A percentile compares a stretch with the other conserved stretches of the same genome.
phyloP scores from a whole-genome alignment of 2,888 invertebrate species.

The Bimastos eiseni region DNA sequence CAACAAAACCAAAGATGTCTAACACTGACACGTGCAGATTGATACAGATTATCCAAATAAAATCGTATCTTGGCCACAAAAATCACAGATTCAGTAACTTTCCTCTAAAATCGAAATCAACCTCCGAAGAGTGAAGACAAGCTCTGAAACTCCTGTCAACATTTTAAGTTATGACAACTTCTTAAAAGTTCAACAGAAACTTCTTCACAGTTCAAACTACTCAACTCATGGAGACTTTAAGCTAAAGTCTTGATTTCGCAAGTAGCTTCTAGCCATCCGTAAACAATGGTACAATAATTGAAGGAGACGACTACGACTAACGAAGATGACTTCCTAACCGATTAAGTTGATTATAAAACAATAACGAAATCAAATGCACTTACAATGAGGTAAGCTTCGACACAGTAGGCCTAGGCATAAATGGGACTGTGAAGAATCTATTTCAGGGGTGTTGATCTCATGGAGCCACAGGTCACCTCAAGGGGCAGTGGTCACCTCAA shows the following conservation, averaged over 20 bases:
- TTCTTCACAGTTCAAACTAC: not conserved
- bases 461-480: no score
- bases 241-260: not conserved
- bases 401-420: not conserved
- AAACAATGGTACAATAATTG: not conserved
- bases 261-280: not conserved
- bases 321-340: not conserved
- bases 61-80: not conserved
- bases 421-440: no score
- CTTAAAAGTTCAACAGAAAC: not conserved
- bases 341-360: not conserved
- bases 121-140: not conserved
- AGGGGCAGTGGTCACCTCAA: no score
- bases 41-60: not conserved
- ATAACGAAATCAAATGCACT: not conserved
- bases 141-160: not conserved
- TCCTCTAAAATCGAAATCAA: not conserved
- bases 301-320: not conserved
- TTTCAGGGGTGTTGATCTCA: no score
- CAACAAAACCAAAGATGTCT: constrained; percentile 4
- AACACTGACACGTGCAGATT: constrained; percentile 5
- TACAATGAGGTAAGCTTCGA: constrained; percentile 1
- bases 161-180: not conserved
- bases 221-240: not conserved
- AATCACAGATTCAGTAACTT: not conserved